Evolutionary conservation across 2,797 vertebrate genomes (phyloP).

Genomic region (Anomalospiza imberbis): DNA sequence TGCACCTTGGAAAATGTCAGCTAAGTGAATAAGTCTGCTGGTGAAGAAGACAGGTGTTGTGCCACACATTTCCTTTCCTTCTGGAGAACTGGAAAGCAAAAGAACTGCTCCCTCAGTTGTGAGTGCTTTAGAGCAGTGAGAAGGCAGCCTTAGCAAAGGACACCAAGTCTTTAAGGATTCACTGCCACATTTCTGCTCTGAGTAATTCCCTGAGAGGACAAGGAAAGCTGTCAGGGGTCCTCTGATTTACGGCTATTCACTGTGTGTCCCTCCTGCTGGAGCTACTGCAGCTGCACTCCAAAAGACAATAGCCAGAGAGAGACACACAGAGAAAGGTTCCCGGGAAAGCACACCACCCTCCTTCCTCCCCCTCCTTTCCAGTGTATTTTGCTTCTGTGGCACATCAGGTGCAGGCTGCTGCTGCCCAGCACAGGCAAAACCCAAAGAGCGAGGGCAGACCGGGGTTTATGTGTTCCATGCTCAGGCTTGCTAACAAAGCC

Average conservation of each 20-base stretch:
- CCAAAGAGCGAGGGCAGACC: neutral
- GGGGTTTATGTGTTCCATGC: neutral
- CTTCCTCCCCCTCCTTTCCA: neutral
- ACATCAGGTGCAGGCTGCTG: neutral
- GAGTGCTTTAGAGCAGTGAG: neutral
- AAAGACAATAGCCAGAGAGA: neutral
- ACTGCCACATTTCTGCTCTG: neutral
- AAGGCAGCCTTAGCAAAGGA: neutral
- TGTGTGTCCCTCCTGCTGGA: neutral
- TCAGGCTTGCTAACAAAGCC: neutral
- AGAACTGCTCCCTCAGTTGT: neutral
- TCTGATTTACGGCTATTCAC: neutral
- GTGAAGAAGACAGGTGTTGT: neutral
- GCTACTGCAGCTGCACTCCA: neutral
- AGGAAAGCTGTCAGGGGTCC: neutral
- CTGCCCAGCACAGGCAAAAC: neutral
- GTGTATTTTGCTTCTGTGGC: neutral
- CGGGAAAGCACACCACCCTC: neutral
- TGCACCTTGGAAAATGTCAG: neutral
- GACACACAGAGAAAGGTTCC: neutral
- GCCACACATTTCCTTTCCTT: neutral
- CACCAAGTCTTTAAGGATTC: neutral
- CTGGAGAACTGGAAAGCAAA: neutral
- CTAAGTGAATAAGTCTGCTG: neutral
- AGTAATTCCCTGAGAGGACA: neutral